A percentile compares a stretch with the other conserved stretches of the same genome.
Evolutionary conservation across 2,113 vertebrate species (phyloP).

Genomic region (Ptychochromis oligacanthus): DNA sequence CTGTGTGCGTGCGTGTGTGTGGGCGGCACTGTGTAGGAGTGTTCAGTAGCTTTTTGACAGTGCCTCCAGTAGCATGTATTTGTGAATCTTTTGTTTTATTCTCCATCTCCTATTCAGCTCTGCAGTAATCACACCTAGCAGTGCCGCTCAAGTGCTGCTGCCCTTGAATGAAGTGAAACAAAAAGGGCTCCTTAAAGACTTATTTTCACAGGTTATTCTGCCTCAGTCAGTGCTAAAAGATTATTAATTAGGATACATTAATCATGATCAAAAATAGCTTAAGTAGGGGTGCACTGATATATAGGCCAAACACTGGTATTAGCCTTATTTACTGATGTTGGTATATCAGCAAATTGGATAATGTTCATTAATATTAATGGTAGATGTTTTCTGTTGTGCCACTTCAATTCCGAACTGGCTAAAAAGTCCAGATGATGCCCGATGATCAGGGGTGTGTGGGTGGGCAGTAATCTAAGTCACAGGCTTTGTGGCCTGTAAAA

Average conservation of each 20-base stretch:
- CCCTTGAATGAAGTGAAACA: slow-evolving; percentile 47
- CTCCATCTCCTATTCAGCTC: slow-evolving; percentile 60
- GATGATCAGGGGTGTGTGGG: background rate
- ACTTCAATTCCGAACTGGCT: background rate
- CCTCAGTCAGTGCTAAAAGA: background rate
- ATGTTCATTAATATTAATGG: background rate
- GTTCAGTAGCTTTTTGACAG: slow-evolving; percentile 75
- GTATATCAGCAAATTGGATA: background rate
- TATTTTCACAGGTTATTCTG: slow-evolving; percentile 25
- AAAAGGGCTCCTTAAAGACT: slow-evolving; percentile 29
- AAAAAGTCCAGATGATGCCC: background rate
- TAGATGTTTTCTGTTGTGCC: background rate
- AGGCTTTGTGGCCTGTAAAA: background rate
- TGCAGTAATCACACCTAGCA: slow-evolving; percentile 58
- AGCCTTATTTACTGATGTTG: background rate
- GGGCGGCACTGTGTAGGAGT: slow-evolving; percentile 73
- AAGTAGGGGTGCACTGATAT: background rate
- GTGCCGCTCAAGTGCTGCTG: slow-evolving; percentile 38
- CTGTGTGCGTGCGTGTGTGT: slow-evolving; percentile 47
- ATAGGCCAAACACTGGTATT: background rate
- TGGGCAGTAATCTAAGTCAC: background rate
- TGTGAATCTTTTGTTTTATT: slow-evolving; percentile 75
- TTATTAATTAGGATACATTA: background rate
- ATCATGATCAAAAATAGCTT: background rate
- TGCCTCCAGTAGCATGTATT: slow-evolving; percentile 76